Conservation (phyloP, 2,113 vertebrate species). For the Saccopteryx bilineata region DNA sequence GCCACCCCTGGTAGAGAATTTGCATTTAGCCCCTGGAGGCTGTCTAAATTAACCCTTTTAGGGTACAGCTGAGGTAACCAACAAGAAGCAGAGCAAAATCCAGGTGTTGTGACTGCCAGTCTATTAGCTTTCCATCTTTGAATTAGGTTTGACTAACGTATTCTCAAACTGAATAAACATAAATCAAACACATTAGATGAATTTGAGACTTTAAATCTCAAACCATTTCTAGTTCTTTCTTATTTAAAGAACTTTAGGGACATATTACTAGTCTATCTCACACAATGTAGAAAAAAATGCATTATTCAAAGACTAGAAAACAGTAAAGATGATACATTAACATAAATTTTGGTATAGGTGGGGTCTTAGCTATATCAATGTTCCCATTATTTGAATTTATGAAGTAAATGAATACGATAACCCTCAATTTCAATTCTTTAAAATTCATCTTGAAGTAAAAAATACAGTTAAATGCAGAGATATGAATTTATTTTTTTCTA, state of each 20-base stretch:
- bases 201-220: slow-evolving; percentile 22
- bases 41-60: background rate
- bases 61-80: background rate
- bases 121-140: background rate
- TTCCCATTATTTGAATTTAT: background rate
- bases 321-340: background rate
- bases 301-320: background rate
- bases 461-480: background rate
- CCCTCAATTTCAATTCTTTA: background rate
- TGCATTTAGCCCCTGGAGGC: background rate
- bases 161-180: background rate
- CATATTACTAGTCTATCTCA: background rate
- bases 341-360: background rate
- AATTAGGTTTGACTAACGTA: slow-evolving; percentile 34
- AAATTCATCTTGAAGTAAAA: slow-evolving; percentile 36
- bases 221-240: background rate
- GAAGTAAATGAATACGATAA: background rate
- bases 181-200: background rate
- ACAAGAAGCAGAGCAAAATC: background rate
- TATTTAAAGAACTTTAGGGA: slow-evolving; percentile 38
- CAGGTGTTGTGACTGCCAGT: background rate
- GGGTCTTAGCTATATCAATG: background rate
- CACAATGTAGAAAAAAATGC: background rate
- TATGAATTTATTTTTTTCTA: background rate
- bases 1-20: background rate